Evolutionary conservation across 2,797 vertebrate genomes (phyloP), one percentile per base, ranked within the genome.

Genomic region (Xerus rutilus): DNA sequence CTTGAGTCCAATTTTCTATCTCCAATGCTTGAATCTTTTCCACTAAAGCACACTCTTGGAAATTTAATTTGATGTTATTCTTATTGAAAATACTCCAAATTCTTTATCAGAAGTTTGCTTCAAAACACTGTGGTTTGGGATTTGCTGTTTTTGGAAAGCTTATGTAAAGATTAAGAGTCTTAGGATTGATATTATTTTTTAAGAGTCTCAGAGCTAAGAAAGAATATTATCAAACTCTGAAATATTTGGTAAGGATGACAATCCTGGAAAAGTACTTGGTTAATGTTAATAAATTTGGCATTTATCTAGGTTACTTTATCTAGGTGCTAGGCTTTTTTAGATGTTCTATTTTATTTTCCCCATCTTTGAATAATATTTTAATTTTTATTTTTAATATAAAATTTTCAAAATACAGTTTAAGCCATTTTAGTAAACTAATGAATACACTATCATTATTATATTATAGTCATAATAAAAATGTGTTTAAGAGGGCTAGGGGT

Each of bases 141-240:
- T 96, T 97, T 97, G 35, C 88, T 92, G 69, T 78, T 97, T 97
- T 97, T 93, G 95, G 90, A 97, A 87, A 85, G 76, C 95, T 94
- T 97, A 86, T 0, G 15, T 91, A 97, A 95, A 95, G 94, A 96
- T 98, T 97, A 94, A 96, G 83, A 45, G 76, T 93, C 91, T 95
- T 93, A 94, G 39, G 47, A 94, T 62, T 95, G 78, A 86, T 92
- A 25, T 82, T 96, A 78, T 74, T 83, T 95, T 96, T 95, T 91
- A n/a, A 69, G 30, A 94, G 81, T 93, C 86, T 95, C 32, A 7
- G 23, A 96, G 84, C 59, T 93, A 95, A 91, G 49, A 81, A 8
- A 88, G 76, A 95, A 88, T 86, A 85, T 87, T 91, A 94, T 93
- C 91, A 96, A 97, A 95, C 54, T 25, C 72, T 92, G 78, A 97